Conservation (phyloP, 2,797 vertebrate genomes). For the Carapus acus region DNA sequence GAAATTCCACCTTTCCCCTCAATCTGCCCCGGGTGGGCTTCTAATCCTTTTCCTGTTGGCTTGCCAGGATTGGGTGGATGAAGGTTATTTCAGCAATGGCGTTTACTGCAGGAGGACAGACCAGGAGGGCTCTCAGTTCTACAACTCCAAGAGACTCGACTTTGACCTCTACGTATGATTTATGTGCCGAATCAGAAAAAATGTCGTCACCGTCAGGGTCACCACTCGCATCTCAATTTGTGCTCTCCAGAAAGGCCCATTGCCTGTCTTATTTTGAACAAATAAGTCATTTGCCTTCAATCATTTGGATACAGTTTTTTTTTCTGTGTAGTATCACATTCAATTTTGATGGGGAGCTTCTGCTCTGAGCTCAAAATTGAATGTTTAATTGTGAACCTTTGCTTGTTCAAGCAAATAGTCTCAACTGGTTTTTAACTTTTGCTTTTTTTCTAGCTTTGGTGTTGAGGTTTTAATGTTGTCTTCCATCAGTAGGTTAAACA, state of each 20-base stretch:
- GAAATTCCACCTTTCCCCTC: conserved; percentile 20
- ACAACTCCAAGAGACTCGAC: conserved; percentile 87
- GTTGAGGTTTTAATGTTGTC: too few relatives aligned
- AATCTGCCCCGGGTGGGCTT: conserved; percentile 19
- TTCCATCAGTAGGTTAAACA: too few relatives aligned
- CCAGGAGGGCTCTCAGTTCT: conserved; percentile 80
- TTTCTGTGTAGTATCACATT: too few relatives aligned
- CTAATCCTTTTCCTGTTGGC: conserved; percentile 28
- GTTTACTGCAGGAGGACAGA: conserved; percentile 85
- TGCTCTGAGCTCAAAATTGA: too few relatives aligned
- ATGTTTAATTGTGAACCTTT: too few relatives aligned
- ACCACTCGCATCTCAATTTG: conserved; percentile 14
- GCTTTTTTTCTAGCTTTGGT: too few relatives aligned
- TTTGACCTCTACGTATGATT: conserved; percentile 86
- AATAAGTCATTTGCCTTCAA: too few relatives aligned
- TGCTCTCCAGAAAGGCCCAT: conserved; percentile 5
- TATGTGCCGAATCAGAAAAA: neutral
- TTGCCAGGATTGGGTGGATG: conserved; percentile 84
- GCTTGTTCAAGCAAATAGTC: too few relatives aligned
- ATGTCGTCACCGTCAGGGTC: neutral
- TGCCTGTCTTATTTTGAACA: conserved; percentile 25
- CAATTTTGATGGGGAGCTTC: too few relatives aligned
- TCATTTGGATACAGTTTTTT: too few relatives aligned
- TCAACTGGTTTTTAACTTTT: too few relatives aligned
- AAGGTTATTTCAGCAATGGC: conserved; percentile 84